Evolutionary conservation across 2,797 vertebrate species (phyloP).

Genomic region (Delichon dasypus): DNA sequence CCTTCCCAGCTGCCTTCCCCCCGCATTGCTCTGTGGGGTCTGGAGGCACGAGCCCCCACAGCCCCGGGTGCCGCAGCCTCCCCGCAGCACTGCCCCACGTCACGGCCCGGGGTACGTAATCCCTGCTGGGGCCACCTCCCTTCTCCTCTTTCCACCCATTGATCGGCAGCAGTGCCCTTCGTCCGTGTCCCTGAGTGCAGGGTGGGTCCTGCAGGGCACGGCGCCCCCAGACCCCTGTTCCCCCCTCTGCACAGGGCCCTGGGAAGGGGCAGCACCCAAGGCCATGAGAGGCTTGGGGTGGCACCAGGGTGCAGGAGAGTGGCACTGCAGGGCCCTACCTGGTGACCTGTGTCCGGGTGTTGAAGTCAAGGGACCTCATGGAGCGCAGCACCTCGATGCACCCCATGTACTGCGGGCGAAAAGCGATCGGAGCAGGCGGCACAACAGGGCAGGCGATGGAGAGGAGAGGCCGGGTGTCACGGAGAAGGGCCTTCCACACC

Average conservation of each 20-base stretch:
- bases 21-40: rapidly evolving
- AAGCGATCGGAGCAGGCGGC: background rate
- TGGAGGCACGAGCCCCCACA: background rate
- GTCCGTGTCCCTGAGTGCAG: rapidly evolving
- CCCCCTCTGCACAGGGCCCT: too few relatives aligned
- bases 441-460: background rate
- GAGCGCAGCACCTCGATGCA: constrained; percentile 96
- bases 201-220: background rate
- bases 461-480: background rate
- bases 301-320: rapidly evolving
- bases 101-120: background rate
- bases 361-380: constrained; percentile 96
- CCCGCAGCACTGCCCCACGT: background rate
- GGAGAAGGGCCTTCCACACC: background rate
- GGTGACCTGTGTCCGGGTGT: constrained; percentile 94
- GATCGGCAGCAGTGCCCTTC: background rate
- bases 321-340: constrained; percentile 75
- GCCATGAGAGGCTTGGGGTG: rapidly evolving
- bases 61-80: rapidly evolving
- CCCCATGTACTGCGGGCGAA: constrained; percentile 88
- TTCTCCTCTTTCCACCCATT: constrained; percentile 41
- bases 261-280: background rate
- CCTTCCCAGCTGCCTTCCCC: background rate
- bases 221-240: background rate
- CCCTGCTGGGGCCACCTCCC: constrained; percentile 6